These are phyloP conservation scores for Lophius piscatorius DNA, from an alignment of 2,113 vertebrate genomes.

Conservation along the genomic window DNA sequence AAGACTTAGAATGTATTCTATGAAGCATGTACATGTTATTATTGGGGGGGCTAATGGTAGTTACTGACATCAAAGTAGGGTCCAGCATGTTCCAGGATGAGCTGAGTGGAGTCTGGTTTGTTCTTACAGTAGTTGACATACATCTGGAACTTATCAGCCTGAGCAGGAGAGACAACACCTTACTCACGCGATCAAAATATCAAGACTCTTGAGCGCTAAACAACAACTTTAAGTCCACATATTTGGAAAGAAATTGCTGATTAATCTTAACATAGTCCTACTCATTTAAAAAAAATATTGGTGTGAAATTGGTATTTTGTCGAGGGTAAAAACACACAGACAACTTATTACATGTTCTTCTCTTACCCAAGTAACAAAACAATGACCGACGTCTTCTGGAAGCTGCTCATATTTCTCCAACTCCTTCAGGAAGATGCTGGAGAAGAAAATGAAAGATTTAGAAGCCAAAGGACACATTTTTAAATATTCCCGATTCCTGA, in stretches of 20 bases:
- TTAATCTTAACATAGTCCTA: too few species aligned
- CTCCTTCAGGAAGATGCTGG: constrained; percentile 97
- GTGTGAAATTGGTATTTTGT: too few species aligned
- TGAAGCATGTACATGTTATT: too few species aligned
- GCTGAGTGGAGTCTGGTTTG: constrained; percentile 97
- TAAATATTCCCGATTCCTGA: neutral
- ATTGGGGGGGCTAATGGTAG: neutral
- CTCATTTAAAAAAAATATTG: too few species aligned
- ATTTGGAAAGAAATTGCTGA: too few species aligned
- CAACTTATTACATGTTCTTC: neutral
- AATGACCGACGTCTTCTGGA: constrained; percentile 98
- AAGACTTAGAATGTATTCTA: neutral
- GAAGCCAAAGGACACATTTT: neutral
- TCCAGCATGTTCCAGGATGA: constrained; percentile 96
- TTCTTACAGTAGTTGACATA: constrained; percentile 99
- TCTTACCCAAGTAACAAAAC: constrained; percentile 98
- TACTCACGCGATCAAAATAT: neutral
- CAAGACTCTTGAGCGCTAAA: too few species aligned
- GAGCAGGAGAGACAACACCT: constrained; percentile 13
- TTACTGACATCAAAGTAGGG: constrained; percentile 95
- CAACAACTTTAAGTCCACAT: too few species aligned
- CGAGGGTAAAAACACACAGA: too few species aligned
- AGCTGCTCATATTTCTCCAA: constrained; percentile 98
- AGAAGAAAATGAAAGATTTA: neutral
- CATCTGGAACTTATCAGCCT: constrained; percentile 99